These are phyloP conservation scores for Cariama cristata DNA, from an alignment of 2,113 vertebrate species.

Conservation along the genomic window DNA sequence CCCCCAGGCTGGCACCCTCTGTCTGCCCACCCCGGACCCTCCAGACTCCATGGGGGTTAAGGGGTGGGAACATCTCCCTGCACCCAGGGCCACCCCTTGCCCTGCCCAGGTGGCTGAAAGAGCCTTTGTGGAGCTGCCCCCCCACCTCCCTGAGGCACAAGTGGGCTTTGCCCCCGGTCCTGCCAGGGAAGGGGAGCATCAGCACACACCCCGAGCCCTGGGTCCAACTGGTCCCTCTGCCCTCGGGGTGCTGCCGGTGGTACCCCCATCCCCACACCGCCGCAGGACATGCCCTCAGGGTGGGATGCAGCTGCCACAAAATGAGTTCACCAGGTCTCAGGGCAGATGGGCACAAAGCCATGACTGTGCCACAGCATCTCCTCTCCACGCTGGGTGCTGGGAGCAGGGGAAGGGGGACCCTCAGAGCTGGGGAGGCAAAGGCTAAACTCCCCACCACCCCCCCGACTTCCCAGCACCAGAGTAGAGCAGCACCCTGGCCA, in stretches of 20 bases:
- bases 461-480: background rate
- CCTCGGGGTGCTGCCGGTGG: background rate
- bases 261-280: background rate
- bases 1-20: background rate
- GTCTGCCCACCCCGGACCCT: background rate
- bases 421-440: background rate
- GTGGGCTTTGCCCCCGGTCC: background rate
- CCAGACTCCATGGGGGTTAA: background rate
- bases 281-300: background rate
- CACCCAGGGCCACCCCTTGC: rapidly evolving
- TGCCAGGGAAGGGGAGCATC: background rate
- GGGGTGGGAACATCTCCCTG: background rate
- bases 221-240: rapidly evolving
- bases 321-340: background rate
- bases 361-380: background rate
- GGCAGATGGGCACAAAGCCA: background rate
- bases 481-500: background rate
- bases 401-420: background rate
- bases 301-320: background rate
- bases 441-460: background rate
- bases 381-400: rapidly evolving
- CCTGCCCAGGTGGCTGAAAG: background rate
- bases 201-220: rapidly evolving
- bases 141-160: rapidly evolving
- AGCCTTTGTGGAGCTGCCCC: background rate